Conservation (phyloP, 2,113 vertebrate genomes). For the Oreochromis aureus region DNA sequence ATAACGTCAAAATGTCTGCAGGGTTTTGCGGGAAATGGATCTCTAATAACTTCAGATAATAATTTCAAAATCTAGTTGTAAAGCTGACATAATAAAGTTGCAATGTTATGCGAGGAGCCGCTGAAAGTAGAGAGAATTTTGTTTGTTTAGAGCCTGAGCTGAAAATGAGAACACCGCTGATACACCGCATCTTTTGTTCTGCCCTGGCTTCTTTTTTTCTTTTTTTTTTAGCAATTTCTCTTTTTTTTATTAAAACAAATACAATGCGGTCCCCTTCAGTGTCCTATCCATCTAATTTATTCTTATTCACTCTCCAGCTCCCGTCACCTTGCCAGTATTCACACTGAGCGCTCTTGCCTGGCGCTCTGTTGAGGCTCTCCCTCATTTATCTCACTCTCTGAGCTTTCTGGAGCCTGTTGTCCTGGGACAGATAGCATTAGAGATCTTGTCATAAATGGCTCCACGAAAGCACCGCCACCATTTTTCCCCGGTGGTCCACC, state of each 20-base stretch:
- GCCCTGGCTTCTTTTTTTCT: neutral
- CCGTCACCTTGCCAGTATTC: slow-evolving; percentile 12
- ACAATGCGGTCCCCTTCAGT: neutral
- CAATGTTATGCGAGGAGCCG: neutral
- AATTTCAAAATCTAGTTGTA: neutral
- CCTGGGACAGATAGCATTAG: neutral
- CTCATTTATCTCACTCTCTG: slow-evolving; percentile 48
- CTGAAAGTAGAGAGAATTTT: neutral
- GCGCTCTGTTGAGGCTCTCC: slow-evolving; percentile 11
- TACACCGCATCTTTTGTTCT: neutral
- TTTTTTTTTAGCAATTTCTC: neutral
- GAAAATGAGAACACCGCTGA: slow-evolving; percentile 2
- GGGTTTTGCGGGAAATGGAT: neutral
- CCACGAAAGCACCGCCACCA: neutral
- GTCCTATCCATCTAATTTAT: slow-evolving; percentile 20
- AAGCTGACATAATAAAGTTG: slow-evolving; percentile 20
- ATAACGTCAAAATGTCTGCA: neutral
- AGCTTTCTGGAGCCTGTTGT: slow-evolving; percentile 15
- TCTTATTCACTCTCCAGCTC: slow-evolving; percentile 5
- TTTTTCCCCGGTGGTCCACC: neutral
- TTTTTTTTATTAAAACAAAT: neutral
- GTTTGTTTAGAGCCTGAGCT: neutral
- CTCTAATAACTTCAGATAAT: slow-evolving; percentile 10
- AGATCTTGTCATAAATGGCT: slow-evolving; percentile 21
- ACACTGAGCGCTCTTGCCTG: neutral